Conservation (phyloP, 2,113 vertebrate genomes). For the Datnioides undecimradiatus region DNA sequence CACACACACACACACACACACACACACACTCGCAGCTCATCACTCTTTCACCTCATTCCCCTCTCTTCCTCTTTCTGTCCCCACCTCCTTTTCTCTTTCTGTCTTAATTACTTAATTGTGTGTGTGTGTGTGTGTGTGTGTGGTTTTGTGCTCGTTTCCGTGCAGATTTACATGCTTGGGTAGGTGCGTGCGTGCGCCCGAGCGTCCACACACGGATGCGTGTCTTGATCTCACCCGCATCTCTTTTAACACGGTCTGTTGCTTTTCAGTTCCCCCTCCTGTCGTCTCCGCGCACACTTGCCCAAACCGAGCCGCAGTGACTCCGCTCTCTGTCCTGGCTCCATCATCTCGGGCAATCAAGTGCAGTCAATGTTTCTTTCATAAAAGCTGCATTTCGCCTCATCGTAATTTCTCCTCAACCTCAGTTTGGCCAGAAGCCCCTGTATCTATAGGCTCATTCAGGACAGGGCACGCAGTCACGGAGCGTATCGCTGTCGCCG, state of each 20-base stretch:
- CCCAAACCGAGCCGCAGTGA: constrained; percentile 38
- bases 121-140: not conserved
- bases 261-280: constrained; percentile 23
- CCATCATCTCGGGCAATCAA: constrained; percentile 70
- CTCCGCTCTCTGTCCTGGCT: constrained; percentile 57
- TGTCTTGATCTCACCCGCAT: not conserved
- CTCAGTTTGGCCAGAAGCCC: constrained; percentile 53
- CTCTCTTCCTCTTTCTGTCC: not conserved
- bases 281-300: not conserved
- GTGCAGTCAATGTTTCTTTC: constrained; percentile 74
- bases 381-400: constrained; percentile 58
- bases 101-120: accelerated
- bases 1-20: constrained; percentile 30
- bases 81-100: not conserved
- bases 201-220: not conserved
- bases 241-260: constrained; percentile 16
- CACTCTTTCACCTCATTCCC: not conserved
- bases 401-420: constrained; percentile 63
- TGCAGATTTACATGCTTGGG: not conserved
- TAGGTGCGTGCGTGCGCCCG: not conserved
- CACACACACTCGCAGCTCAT: not conserved
- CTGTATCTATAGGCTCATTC: constrained; percentile 74
- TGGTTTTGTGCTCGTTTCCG: not conserved
- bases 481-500: constrained; percentile 45
- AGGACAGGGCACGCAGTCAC: constrained; percentile 39